Percentiles rank a stretch among this genome's conserved stretches.
Evolutionary conservation across 2,888 invertebrate genomes (phyloP).

Genomic region (Nesidiocoris tenuis): DNA sequence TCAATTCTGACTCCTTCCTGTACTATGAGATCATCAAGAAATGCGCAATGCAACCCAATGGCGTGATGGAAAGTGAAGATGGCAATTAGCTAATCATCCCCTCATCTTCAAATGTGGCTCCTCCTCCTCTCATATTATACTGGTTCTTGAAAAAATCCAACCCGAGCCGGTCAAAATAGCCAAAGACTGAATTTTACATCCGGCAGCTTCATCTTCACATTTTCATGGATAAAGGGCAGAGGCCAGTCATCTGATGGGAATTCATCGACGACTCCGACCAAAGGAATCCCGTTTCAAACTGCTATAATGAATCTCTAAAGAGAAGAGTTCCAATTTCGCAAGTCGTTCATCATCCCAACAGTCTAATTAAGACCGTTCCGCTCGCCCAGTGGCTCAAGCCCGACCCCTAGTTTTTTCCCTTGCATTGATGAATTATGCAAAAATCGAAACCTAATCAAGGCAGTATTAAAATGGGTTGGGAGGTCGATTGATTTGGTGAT

Average conservation of each 20-base stretch:
- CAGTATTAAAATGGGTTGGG: constrained; percentile 34
- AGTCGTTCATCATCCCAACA: constrained; percentile 27
- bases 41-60: too few species aligned
- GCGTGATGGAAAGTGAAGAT: too few species aligned
- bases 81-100: too few species aligned
- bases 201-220: background rate
- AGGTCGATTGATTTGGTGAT: constrained; percentile 38
- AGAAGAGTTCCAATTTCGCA: constrained; percentile 32
- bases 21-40: too few species aligned
- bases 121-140: too few species aligned
- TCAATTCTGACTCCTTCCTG: too few species aligned
- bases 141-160: background rate
- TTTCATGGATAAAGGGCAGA: background rate
- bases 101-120: too few species aligned
- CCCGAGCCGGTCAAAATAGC: background rate
- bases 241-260: background rate
- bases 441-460: constrained; percentile 42
- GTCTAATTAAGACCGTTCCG: constrained; percentile 33
- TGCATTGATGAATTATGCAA: constrained; percentile 43
- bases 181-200: background rate
- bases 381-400: background rate
- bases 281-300: constrained; percentile 1
- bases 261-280: background rate
- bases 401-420: background rate
- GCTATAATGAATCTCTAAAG: constrained; percentile 30